Conservation (phyloP, 23 tunicate genomes). For the Pegea sp. region DNA sequence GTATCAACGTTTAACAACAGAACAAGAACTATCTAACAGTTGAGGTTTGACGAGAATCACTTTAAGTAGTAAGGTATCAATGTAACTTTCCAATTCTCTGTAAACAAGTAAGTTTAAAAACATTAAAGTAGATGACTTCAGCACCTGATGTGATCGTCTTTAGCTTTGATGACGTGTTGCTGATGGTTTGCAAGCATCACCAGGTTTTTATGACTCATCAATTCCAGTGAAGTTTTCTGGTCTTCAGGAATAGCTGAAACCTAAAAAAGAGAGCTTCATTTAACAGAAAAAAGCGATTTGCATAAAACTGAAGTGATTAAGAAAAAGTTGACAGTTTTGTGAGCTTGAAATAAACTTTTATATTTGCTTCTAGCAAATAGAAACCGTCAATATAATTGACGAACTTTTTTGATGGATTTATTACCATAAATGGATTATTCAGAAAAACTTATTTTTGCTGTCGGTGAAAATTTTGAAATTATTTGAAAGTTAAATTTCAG, state of each 20-base stretch:
- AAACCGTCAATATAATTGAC: too few relatives aligned
- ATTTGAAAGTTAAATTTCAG: too few relatives aligned
- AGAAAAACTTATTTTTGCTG: too few relatives aligned
- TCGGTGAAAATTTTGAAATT: too few relatives aligned
- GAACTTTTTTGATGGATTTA: too few relatives aligned
- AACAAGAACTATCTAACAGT: constrained; percentile 21
- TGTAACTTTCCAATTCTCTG: constrained; percentile 82
- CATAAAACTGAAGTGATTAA: constrained; percentile 1
- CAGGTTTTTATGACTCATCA: constrained; percentile 33
- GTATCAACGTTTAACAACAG: too few relatives aligned
- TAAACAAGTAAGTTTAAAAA: constrained; percentile 1
- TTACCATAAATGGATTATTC: too few relatives aligned
- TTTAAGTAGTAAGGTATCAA: constrained; percentile 44
- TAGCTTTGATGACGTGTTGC: constrained; percentile 12
- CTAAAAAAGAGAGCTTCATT: too few relatives aligned
- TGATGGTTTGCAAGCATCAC: constrained; percentile 31
- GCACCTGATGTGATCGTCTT: constrained; percentile 31
- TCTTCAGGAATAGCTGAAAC: constrained; percentile 81
- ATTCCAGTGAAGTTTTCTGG: constrained; percentile 10
- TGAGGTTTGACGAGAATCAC: constrained; percentile 57
- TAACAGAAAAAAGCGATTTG: too few relatives aligned
- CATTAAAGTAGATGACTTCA: background rate
- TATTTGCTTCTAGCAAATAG: too few relatives aligned
- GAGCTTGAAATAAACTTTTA: too few relatives aligned
- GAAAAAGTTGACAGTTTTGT: too few relatives aligned